Percentiles rank a stretch among this genome's conserved stretches.
These are phyloP conservation scores for Monopterus albus DNA, from an alignment of 2,113 vertebrate genomes.

Conservation along the genomic window DNA sequence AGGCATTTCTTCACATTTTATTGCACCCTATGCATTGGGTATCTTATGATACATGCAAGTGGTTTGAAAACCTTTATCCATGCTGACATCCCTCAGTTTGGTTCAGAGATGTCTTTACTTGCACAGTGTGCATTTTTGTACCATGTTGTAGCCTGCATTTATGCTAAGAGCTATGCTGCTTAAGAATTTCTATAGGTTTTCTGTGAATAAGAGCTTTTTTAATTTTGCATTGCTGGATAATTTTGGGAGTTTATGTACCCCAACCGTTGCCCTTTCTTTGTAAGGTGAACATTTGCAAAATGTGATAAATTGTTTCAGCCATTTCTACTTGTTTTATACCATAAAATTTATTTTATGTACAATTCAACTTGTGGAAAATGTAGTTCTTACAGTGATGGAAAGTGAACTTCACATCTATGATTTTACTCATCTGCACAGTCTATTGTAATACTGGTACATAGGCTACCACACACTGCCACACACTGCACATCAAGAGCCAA, in stretches of 20 bases:
- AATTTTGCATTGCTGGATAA: conserved; percentile 61
- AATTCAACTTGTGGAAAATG: conserved; percentile 27
- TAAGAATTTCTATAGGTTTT: conserved; percentile 51
- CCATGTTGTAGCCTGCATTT: conserved; percentile 58
- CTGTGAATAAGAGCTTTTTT: conserved; percentile 57
- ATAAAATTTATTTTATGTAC: conserved; percentile 54
- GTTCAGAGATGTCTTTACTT: conserved; percentile 66
- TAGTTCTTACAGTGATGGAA: conserved; percentile 17
- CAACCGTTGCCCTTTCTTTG: conserved; percentile 57
- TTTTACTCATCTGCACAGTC: neutral
- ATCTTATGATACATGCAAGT: conserved; percentile 32
- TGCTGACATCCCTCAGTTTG: conserved; percentile 64
- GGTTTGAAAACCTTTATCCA: conserved; percentile 49
- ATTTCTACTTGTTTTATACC: conserved; percentile 75
- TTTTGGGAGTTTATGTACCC: conserved; percentile 55
- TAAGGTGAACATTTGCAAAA: conserved; percentile 48
- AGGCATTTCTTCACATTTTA: conserved; percentile 49
- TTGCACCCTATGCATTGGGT: conserved; percentile 55
- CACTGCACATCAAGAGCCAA: neutral
- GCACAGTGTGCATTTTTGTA: conserved; percentile 73
- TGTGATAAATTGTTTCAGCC: conserved; percentile 49
- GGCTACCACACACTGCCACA: accelerated
- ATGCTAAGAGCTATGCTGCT: conserved; percentile 71
- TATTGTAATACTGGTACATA: neutral
- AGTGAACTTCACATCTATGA: conserved; percentile 2